These are phyloP conservation scores for Margaritifera margaritifera DNA, from an alignment of 2,888 invertebrate genomes.

Conservation along the genomic window DNA sequence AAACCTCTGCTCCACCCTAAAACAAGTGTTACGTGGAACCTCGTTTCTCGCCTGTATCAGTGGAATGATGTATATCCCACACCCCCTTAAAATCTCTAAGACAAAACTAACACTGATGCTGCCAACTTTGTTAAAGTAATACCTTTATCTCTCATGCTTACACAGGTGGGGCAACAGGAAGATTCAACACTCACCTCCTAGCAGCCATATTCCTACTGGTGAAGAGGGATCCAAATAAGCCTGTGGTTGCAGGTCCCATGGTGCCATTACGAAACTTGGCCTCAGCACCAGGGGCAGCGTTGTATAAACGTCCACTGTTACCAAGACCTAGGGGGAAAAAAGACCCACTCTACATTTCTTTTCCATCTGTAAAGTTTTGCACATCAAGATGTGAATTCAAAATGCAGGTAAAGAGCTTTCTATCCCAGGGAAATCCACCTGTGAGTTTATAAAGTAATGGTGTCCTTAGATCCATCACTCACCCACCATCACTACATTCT, in stretches of 20 bases:
- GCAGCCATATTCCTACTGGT: conserved; percentile 58
- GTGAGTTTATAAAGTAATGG: too few species aligned
- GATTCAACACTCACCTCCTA: conserved; percentile 47
- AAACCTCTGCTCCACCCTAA: too few species aligned
- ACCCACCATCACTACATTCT: too few species aligned
- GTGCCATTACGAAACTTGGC: conserved; percentile 78
- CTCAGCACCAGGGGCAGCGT: conserved; percentile 93
- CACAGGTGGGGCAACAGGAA: too few species aligned
- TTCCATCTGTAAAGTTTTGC: not conserved
- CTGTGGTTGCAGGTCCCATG: conserved; percentile 55
- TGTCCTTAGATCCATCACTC: not conserved
- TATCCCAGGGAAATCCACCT: too few species aligned
- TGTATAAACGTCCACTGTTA: conserved; percentile 79
- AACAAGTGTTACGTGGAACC: too few species aligned
- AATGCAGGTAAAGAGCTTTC: not conserved
- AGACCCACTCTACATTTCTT: not conserved
- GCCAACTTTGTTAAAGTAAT: too few species aligned
- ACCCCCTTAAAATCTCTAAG: too few species aligned
- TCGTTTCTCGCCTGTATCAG: too few species aligned
- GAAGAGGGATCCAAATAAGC: conserved; percentile 58
- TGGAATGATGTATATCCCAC: too few species aligned
- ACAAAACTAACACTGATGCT: too few species aligned
- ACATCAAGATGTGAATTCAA: not conserved
- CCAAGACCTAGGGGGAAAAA: conserved; percentile 45
- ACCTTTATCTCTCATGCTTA: too few species aligned